Evolutionary conservation across 1,140 invertebrate genomes (phyloP), one percentile per base, ranked within the genome.

Genomic region (Pseudobourletiella spinata): DNA sequence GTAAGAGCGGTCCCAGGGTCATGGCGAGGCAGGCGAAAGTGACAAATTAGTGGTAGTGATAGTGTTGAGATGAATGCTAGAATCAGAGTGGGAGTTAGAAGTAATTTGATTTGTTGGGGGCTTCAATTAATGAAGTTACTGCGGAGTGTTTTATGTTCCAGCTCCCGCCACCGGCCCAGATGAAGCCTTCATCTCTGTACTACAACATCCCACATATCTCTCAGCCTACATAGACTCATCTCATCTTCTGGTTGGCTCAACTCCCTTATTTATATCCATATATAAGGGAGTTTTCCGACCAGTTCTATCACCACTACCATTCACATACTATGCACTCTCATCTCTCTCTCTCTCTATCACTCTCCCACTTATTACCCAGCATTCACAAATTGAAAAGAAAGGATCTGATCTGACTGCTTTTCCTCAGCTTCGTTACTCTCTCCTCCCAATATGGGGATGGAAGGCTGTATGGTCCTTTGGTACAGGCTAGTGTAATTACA

Each of bases 31-130:
- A 26, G 14, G 48, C 15, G 48, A 51, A 22, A 26, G 24, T 25
- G 48, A 51, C 48, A 51, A 51, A 51, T 51, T 51, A 51, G 14
- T 24, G 48, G 22, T 51, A 26, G 48, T 51, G 48, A 51, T 51
- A 26, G 48, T 51, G 24, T 51, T 51, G 8, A 25, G 48, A 39
- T 11, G 11, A 39, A 39, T 15, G 44, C 22, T 18, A 48, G 14
- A 48, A 48, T 48, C 44, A 48, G 44, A 51, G 3, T 26, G 48
- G 28, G 48, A 51, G 24, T 51, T 51, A 8, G 22, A 35, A 29
- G 24, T 59, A 59, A 59, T 59, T 59, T 59, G 57, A 59, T 59
- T 59, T 46, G 57, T 59, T 48, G 30, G 44, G 57, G 22, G 48
- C 42, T 59, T 59, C 25, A 59, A 59, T 59, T 59, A 59, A 43